A percentile compares a stretch with the other conserved stretches of the same genome.
Evolutionary conservation across 2,113 vertebrate genomes (phyloP).

Genomic region (Aptenodytes patagonicus): DNA sequence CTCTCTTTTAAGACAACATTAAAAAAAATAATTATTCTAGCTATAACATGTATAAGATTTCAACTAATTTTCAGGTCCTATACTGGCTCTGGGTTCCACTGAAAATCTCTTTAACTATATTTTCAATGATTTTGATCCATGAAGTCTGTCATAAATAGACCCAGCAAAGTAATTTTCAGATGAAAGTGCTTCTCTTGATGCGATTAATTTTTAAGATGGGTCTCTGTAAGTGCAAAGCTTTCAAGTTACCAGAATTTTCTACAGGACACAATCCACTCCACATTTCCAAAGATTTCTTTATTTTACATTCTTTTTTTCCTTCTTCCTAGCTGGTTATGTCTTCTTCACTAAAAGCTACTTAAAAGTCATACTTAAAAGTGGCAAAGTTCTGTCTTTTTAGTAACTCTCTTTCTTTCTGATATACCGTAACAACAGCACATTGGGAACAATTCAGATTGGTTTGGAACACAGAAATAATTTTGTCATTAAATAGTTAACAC

Average conservation of each 20-base stretch:
- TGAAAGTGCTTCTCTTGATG: constrained; percentile 21
- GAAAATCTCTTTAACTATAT: background rate
- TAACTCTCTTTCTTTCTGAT: background rate
- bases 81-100: background rate
- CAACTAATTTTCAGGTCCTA: background rate
- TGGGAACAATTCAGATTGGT: background rate
- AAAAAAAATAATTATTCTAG: background rate
- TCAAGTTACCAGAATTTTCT: background rate
- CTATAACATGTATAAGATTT: background rate
- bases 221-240: background rate
- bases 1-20: background rate
- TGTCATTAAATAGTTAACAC: background rate
- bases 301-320: background rate
- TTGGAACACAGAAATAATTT: background rate
- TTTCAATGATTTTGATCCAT: background rate
- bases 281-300: background rate
- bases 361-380: background rate
- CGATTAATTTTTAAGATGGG: constrained; percentile 4
- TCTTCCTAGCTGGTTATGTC: background rate
- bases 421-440: background rate
- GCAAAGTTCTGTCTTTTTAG: background rate
- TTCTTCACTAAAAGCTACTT: background rate
- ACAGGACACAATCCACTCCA: background rate
- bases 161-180: constrained; percentile 8
- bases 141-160: constrained; percentile 1